Percentiles rank a stretch among this genome's conserved stretches.
Conservation (phyloP, 2,797 vertebrate genomes). For the Danio choprae region DNA sequence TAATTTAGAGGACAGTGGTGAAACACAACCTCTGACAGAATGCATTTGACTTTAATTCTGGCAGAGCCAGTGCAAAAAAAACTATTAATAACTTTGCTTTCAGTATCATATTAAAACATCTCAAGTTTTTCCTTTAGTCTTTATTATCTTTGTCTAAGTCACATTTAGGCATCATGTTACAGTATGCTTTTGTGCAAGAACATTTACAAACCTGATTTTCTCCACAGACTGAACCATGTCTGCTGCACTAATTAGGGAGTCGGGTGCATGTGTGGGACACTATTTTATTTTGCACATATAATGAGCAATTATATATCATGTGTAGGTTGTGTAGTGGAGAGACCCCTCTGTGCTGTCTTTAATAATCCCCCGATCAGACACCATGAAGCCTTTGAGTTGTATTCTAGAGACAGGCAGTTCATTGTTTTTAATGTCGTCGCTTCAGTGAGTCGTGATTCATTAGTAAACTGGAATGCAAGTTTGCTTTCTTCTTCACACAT, state of each 20-base stretch:
- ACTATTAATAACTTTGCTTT: neutral
- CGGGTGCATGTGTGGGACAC: neutral
- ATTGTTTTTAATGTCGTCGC: constrained; percentile 37
- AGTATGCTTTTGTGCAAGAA: neutral
- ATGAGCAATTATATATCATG: neutral
- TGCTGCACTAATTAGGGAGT: neutral
- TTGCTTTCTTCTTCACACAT: constrained; percentile 3
- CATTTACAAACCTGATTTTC: neutral
- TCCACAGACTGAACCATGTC: neutral
- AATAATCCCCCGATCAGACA: neutral
- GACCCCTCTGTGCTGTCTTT: constrained; percentile 1
- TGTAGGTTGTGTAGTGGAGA: neutral
- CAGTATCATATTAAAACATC: neutral
- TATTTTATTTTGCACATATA: neutral
- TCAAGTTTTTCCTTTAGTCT: neutral
- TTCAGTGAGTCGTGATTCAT: constrained; percentile 44
- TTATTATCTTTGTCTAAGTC: neutral
- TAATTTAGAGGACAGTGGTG: constrained; percentile 32
- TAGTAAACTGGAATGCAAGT: constrained; percentile 29
- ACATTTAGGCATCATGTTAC: neutral
- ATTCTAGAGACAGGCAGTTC: constrained; percentile 5
- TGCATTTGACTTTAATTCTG: neutral
- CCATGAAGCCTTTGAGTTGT: constrained; percentile 16
- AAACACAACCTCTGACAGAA: constrained; percentile 7
- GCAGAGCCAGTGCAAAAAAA: neutral